Evolutionary conservation across 2,113 vertebrate genomes (phyloP).

Genomic region (Phalacrocorax carbo): DNA sequence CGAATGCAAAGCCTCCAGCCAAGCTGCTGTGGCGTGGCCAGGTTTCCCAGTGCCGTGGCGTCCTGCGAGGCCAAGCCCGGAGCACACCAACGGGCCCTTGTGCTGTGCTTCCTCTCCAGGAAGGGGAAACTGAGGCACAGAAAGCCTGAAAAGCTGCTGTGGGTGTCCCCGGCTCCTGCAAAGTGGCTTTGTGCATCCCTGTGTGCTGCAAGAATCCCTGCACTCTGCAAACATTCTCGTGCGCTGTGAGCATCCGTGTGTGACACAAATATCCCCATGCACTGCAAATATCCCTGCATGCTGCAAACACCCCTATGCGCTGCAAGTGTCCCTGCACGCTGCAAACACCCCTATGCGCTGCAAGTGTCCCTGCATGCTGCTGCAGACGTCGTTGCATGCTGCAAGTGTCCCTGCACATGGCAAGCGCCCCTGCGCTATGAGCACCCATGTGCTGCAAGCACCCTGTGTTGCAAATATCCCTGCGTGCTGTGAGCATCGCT

Average conservation of each 20-base stretch:
- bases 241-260: rapidly evolving
- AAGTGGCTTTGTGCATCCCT: rapidly evolving
- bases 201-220: rapidly evolving
- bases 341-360: rapidly evolving
- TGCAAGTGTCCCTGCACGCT: neutral
- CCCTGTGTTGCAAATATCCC: neutral
- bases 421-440: neutral
- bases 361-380: neutral
- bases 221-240: neutral
- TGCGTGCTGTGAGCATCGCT: neutral
- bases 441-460: neutral
- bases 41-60: rapidly evolving
- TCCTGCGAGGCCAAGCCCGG: rapidly evolving
- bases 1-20: neutral
- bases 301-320: rapidly evolving
- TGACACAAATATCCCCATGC: neutral
- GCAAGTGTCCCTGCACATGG: neutral
- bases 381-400: too few relatives aligned
- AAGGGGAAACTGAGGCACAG: neutral
- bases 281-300: too few relatives aligned
- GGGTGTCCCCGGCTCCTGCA: neutral
- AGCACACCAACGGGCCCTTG: rapidly evolving
- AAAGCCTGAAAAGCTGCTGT: neutral
- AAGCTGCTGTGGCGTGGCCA: neutral
- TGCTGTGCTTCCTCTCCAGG: neutral